Percentiles rank a stretch among this genome's conserved stretches.
Conservation (phyloP, 2,797 vertebrate genomes). For the Sebastes itinus region DNA sequence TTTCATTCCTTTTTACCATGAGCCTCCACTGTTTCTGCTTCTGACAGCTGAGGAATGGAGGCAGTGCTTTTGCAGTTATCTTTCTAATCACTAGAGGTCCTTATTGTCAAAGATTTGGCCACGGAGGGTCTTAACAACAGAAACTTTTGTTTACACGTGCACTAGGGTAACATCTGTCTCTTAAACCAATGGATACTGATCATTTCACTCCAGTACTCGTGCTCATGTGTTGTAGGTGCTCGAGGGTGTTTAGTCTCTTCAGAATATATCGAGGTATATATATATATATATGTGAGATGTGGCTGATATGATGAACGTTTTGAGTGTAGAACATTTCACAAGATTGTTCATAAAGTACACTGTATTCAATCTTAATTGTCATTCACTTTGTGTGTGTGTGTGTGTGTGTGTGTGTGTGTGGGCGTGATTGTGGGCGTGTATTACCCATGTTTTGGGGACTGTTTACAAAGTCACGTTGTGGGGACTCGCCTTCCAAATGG, state of each 20-base stretch:
- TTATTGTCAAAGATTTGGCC: conserved; percentile 29
- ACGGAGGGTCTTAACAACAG: neutral
- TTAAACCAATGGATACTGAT: neutral
- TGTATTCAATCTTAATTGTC: neutral
- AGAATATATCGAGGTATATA: neutral
- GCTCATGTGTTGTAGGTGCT: neutral
- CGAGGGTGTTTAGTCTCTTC: neutral
- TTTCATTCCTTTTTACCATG: neutral
- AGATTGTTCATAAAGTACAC: neutral
- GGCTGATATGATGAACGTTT: neutral
- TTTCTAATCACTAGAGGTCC: conserved; percentile 58
- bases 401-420: neutral
- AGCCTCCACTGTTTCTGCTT: neutral
- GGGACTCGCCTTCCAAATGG: no score
- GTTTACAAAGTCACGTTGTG: no score
- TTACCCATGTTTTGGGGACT: no score
- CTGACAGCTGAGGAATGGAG: neutral
- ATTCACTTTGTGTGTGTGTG: neutral
- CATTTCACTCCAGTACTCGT: neutral
- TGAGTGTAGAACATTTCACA: neutral
- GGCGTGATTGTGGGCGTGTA: neutral
- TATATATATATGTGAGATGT: conserved; percentile 8
- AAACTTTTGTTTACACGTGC: conserved; percentile 12
- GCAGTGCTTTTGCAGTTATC: conserved; percentile 36
- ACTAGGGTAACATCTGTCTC: neutral